Evolutionary conservation across 2,113 vertebrate species (phyloP).

Genomic region (Colistium nudipinnis): DNA sequence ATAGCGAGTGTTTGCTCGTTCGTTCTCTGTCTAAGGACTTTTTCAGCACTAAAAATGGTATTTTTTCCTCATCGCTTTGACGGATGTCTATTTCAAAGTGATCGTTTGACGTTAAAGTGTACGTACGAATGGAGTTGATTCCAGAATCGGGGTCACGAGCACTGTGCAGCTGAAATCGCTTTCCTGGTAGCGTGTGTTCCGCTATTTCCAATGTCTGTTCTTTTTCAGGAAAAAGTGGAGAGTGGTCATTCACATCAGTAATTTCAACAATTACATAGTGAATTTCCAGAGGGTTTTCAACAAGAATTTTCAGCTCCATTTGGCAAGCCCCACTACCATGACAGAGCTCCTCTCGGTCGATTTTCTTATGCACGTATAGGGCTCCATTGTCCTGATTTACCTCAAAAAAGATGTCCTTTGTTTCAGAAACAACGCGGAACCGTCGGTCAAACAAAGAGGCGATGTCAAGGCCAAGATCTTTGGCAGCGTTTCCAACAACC

Average conservation of each 20-base stretch:
- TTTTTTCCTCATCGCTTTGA: constrained; percentile 51
- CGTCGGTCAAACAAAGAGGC: constrained; percentile 37
- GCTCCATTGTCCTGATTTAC: constrained; percentile 76
- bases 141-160: constrained; percentile 73
- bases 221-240: constrained; percentile 55
- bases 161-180: constrained; percentile 65
- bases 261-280: constrained; percentile 72
- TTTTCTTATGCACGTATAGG: constrained; percentile 68
- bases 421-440: constrained; percentile 74
- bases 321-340: constrained; percentile 51
- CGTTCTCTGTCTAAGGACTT: constrained; percentile 68
- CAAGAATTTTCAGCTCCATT: constrained; percentile 65
- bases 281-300: constrained; percentile 76
- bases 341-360: constrained; percentile 76
- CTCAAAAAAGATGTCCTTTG: constrained; percentile 70
- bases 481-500: constrained; percentile 69
- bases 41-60: constrained; percentile 64
- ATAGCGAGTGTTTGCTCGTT: constrained; percentile 17
- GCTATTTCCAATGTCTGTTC: constrained; percentile 62
- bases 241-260: constrained; percentile 74
- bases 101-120: constrained; percentile 62
- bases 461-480: constrained; percentile 75
- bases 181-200: constrained; percentile 53
- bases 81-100: constrained; percentile 66
- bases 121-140: constrained; percentile 63